These are phyloP conservation scores for Bubalus kerabau DNA, from an alignment of 2,113 vertebrate species.

Conservation along the genomic window DNA sequence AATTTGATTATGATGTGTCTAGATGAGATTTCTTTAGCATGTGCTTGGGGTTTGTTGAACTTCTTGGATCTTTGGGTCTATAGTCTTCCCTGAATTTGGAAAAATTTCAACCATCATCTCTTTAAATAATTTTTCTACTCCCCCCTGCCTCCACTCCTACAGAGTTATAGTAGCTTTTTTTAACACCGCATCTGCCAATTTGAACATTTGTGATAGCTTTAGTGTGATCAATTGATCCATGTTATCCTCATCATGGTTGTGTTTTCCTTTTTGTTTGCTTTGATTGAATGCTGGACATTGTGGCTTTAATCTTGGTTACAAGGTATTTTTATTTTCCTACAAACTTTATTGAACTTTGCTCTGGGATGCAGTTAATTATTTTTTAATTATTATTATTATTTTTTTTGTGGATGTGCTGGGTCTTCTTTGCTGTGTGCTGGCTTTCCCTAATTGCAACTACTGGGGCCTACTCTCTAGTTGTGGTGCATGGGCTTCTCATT, in stretches of 20 bases:
- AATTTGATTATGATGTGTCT: not conserved
- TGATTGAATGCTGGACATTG: not conserved
- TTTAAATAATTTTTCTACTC: not conserved
- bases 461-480: not conserved
- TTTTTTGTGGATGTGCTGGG: not conserved
- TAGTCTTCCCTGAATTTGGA: not conserved
- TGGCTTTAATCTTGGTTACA: not conserved
- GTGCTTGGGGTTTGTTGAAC: not conserved
- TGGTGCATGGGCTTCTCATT: not conserved
- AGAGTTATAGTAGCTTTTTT: not conserved
- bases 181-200: not conserved
- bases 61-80: not conserved
- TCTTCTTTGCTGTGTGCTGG: not conserved
- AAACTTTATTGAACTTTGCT: not conserved
- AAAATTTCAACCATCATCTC: not conserved
- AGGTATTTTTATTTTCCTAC: not conserved
- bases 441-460: not conserved
- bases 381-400: not conserved
- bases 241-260: not conserved
- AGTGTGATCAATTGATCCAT: not conserved
- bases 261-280: not conserved
- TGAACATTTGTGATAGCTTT: not conserved
- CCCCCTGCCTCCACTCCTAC: fast-evolving
- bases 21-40: not conserved
- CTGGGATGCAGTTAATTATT: not conserved